Percentiles rank a stretch among this genome's conserved stretches.
Conservation (phyloP, 2,113 vertebrate genomes). For the Thalassarche chlororhynchos region DNA sequence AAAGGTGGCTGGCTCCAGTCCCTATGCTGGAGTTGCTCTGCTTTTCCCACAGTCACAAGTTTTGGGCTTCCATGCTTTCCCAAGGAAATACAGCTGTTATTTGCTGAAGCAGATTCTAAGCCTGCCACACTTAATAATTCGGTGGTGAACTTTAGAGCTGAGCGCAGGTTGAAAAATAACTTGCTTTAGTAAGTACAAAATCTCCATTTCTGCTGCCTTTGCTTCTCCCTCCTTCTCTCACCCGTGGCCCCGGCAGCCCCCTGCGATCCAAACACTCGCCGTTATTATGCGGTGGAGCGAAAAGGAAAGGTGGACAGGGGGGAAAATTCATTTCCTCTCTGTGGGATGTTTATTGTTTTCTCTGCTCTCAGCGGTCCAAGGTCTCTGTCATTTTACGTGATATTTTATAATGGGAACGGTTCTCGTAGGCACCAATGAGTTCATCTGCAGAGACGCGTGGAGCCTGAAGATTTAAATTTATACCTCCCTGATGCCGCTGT, state of each 20-base stretch:
- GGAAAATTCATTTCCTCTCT: slow-evolving; percentile 15
- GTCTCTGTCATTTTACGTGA: neutral
- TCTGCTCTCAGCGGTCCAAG: slow-evolving; percentile 13
- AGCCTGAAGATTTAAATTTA: slow-evolving; percentile 34
- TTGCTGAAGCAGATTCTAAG: slow-evolving; percentile 7
- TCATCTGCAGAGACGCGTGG: neutral
- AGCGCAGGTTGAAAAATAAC: slow-evolving; percentile 36
- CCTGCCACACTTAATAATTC: slow-evolving; percentile 60
- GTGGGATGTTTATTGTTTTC: slow-evolving; percentile 53
- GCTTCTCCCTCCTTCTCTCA: neutral
- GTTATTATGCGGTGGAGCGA: neutral
- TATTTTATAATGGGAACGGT: slow-evolving; percentile 37
- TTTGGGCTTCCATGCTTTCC: neutral
- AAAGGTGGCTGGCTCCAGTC: neutral
- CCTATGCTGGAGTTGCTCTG: neutral
- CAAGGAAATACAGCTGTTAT: slow-evolving; percentile 15
- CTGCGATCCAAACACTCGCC: slow-evolving; percentile 32
- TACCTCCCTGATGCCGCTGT: neutral
- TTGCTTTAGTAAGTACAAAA: slow-evolving; percentile 59
- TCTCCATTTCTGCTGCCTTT: slow-evolving; percentile 40
- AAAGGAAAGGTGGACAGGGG: neutral
- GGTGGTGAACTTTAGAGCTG: slow-evolving; percentile 58
- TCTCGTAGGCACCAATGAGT: slow-evolving; percentile 23
- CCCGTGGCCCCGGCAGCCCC: neutral
- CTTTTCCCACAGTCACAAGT: neutral